Percentiles rank a stretch among this genome's conserved stretches.
Evolutionary conservation across 2,113 vertebrate genomes (phyloP).

Genomic region (Gymnobelideus leadbeateri): DNA sequence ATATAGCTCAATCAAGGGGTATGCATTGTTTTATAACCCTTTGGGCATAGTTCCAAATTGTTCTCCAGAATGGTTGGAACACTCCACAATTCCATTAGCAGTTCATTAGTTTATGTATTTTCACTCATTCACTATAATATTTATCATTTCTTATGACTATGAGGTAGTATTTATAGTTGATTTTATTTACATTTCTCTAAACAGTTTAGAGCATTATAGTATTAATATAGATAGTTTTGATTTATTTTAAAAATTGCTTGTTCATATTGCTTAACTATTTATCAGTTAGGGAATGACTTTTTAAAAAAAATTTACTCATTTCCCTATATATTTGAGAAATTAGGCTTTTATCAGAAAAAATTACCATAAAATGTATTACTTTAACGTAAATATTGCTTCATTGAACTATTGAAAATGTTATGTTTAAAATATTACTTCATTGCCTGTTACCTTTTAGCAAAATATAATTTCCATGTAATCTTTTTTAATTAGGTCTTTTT

Average conservation of each 20-base stretch:
- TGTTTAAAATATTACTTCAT: not conserved
- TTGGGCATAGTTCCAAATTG: not conserved
- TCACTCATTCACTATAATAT: not conserved
- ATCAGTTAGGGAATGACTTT: not conserved
- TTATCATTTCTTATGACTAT: not conserved
- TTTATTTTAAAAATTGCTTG: not conserved
- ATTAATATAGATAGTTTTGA: not conserved
- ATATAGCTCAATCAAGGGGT: not conserved
- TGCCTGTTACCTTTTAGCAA: not conserved
- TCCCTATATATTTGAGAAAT: not conserved
- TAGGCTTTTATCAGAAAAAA: not conserved
- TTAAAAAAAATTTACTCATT: not conserved
- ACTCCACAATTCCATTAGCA: not conserved
- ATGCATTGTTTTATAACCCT: not conserved
- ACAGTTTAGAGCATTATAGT: not conserved
- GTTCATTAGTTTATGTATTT: not conserved
- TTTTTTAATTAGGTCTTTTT: not conserved
- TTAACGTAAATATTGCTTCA: no score
- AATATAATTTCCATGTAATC: not conserved
- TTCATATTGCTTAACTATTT: not conserved
- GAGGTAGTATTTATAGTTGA: not conserved
- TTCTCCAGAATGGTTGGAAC: not conserved
- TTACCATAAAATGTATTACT: not conserved
- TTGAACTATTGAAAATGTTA: no score
- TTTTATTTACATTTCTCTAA: not conserved